phyloP scores from a whole-genome alignment of 2,113 vertebrate genomes.

The Nycticebus coucang region DNA sequence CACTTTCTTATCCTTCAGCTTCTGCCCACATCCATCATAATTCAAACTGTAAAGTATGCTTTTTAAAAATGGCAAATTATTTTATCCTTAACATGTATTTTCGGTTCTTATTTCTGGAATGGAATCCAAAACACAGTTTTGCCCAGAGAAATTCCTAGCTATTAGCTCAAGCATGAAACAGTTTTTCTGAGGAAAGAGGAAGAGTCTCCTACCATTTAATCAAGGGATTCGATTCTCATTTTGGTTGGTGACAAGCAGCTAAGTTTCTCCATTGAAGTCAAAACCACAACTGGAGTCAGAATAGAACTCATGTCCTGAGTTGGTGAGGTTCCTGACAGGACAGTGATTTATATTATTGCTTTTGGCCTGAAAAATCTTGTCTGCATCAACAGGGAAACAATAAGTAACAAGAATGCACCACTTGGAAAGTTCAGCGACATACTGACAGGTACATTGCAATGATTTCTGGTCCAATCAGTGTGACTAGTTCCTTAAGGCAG shows the following conservation, averaged over 20 bases:
- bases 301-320: background rate
- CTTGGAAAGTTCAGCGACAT: background rate
- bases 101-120: conserved; percentile 1
- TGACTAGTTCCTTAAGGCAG: background rate
- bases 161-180: background rate
- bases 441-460: background rate
- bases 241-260: background rate
- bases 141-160: background rate
- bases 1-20: background rate
- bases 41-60: conserved; percentile 3
- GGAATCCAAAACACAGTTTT: conserved; percentile 51
- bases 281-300: background rate
- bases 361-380: background rate
- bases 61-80: background rate
- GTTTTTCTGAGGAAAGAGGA: background rate
- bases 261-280: background rate
- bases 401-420: background rate
- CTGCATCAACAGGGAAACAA: background rate
- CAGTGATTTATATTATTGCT: background rate
- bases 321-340: background rate
- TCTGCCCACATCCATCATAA: conserved; percentile 10
- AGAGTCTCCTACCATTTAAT: background rate
- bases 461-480: background rate
- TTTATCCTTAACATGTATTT: conserved; percentile 33
- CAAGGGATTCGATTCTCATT: background rate